A percentile compares a stretch with the other conserved stretches of the same genome.
Conservation (phyloP, 2,113 vertebrate genomes). For the Paedocypris sp. region DNA sequence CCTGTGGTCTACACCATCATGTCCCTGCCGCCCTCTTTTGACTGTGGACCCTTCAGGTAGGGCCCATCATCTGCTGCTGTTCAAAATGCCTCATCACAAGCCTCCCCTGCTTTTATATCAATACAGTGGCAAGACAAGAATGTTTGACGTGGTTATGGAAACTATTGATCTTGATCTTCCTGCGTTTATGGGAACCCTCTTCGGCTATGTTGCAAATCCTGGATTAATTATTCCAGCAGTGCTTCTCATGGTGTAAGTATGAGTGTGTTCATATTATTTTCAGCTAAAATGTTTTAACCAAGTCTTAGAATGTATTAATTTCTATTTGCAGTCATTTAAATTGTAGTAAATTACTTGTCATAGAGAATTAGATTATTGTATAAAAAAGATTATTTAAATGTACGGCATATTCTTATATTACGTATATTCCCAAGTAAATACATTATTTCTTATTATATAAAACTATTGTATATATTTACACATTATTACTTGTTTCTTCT, state of each 20-base stretch:
- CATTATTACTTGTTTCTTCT: background rate
- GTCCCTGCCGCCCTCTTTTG: conserved; percentile 90
- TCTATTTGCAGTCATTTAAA: no score
- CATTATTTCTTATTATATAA: no score
- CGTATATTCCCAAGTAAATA: no score
- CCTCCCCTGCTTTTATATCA: conserved; percentile 2
- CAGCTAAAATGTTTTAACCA: no score
- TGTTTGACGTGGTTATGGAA: conserved; percentile 92
- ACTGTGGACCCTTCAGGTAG: conserved; percentile 70
- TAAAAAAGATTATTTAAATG: no score
- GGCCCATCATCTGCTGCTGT: no score
- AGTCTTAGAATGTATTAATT: no score
- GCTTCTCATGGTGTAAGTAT: conserved; percentile 97
- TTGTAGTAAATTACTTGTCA: no score
- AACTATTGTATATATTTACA: background rate
- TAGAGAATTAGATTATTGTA: no score
- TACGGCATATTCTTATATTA: no score
- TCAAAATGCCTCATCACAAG: no score
- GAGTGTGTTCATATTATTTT: no score
- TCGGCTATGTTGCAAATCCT: conserved; percentile 86
- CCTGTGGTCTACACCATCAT: conserved; percentile 96
- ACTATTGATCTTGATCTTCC: conserved; percentile 87
- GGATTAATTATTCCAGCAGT: conserved; percentile 93
- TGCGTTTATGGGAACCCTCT: conserved; percentile 82
- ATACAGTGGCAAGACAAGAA: conserved; percentile 79